Base-by-base conservation (phyloP, 2,888 invertebrate species). In the Teleiodes luculella region DNA sequence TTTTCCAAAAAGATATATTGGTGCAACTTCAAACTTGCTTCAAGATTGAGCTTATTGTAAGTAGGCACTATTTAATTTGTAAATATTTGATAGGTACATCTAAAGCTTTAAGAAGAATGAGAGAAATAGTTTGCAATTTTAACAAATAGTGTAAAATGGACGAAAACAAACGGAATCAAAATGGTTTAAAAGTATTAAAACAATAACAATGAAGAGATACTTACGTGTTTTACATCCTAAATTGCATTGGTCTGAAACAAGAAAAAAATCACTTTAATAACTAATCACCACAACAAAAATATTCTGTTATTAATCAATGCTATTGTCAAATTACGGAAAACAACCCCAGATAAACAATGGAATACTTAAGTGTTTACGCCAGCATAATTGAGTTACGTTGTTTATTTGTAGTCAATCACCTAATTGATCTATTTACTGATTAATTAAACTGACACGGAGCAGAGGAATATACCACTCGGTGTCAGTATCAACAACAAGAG, bases 161-260 rank as follows among this genome's bases (percentile, higher is more conserved):
- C 31, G 7, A 31, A 31, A 10, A 2, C 31, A 31, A 31, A 11
- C 7, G 31, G n/a, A n/a, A n/a, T 35, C 6, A 4, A 24, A 6
- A 6, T 24, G 6, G 6, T 24, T 3, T 6, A 24, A 3, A 24
- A 6, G 24, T 24, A 4, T 24, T 24, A 24, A 24, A 39, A 18
- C 11, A 20, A 18, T 14, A 18, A 8, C 11, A 16, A 20, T 41
- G 13, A 10, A 6, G 11, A 35, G 35, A n/a, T 67, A 82, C 88
- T 89, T 64, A 88, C 86, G 80, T 75, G 86, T 88, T 72, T 76
- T 77, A 67, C 88, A 85, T 55, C 76, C 74, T 61, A 81, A 63
- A 30, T 80, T 76, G 63, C 86, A 88, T 72, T 80, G 80, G 76
- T 84, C 88, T 89, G 88, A 63, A 87, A 87, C 80, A 83, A 85